Percentiles rank a stretch among this genome's conserved stretches.
phyloP scores from a whole-genome alignment of 2,797 vertebrate species.

The Avahi laniger region DNA sequence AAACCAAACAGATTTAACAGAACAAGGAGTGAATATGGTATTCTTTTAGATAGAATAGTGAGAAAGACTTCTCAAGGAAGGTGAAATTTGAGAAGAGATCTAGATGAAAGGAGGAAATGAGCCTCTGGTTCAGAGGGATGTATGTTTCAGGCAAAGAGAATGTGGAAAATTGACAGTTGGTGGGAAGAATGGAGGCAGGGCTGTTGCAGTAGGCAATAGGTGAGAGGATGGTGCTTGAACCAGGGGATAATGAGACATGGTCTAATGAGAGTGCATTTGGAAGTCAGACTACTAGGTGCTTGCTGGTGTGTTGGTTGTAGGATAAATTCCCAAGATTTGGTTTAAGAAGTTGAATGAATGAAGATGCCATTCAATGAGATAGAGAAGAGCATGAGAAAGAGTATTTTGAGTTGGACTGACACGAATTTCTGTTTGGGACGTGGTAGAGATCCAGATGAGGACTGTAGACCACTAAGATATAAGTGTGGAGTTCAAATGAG shows the following conservation, averaged over 20 bases:
- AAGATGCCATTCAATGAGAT: neutral
- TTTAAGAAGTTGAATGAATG: neutral
- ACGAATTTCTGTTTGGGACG: neutral
- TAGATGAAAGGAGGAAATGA: neutral
- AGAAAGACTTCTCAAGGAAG: neutral
- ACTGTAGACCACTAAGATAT: neutral
- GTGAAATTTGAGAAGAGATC: neutral
- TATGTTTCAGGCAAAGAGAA: neutral
- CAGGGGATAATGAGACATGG: neutral
- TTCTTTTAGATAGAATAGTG: neutral
- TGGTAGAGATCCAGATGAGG: neutral
- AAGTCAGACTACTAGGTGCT: neutral
- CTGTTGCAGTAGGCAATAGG: neutral
- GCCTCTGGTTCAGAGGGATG: neutral
- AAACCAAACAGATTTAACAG: neutral
- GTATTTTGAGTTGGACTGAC: neutral
- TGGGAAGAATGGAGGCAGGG: neutral
- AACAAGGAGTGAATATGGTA: neutral
- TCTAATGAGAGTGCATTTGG: neutral
- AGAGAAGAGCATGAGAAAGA: neutral
- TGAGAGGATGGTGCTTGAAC: neutral
- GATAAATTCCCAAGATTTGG: neutral
- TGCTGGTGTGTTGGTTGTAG: neutral
- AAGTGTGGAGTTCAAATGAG: neutral
- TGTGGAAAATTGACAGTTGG: neutral